Base-by-base conservation (phyloP, 2,113 vertebrate species). In the Indicator maculatus region DNA sequence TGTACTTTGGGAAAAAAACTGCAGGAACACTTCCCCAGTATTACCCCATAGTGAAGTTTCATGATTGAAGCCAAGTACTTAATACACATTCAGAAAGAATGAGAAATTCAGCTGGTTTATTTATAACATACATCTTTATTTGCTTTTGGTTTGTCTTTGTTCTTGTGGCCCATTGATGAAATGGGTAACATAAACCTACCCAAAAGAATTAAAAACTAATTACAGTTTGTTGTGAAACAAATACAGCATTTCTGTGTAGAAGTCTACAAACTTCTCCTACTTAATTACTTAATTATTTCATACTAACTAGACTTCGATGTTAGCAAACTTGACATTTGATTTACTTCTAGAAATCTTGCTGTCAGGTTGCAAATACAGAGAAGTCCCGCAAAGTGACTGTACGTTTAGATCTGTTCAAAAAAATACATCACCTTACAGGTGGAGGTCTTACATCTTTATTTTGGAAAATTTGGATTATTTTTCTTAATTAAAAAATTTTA, bases 101-200 rank as follows among this genome's bases (percentile, higher is more conserved):
- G 56, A 88, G 56, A 70, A 55, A 16, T 36, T 50, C 7, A 59
- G 0, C 24, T 41, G 5, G 28, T 58, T 81, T 33, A 20, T 69
- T 59, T 80, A 8, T 41, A 3, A 16, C 12, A 12, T 31, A 6
- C 4, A 4, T 69, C 16, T 60, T 88, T 31, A 19, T 71, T 75
- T 74, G 45, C 6, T 28, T 88, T 86, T 86, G 16, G 86, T 93
- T 78, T 50, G 38, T 60, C 17, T 56, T 30, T 20, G 16, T 83
- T 85, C 41, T 66, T 1, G 1, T 59, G 28, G 11, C 28, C 11
- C 3, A 84, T 39, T 56, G 38, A 86, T 47, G 47, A 74, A 63
- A 67, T 7, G 8, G 8, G 19, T 80, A 36, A 33, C 7, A 2
- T 28, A 26, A 69, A 44, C 26, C 23, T 47, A 0, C 1, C 1